Base-by-base conservation (phyloP, 2,888 invertebrate species). In the Protodeltote pygarga region DNA sequence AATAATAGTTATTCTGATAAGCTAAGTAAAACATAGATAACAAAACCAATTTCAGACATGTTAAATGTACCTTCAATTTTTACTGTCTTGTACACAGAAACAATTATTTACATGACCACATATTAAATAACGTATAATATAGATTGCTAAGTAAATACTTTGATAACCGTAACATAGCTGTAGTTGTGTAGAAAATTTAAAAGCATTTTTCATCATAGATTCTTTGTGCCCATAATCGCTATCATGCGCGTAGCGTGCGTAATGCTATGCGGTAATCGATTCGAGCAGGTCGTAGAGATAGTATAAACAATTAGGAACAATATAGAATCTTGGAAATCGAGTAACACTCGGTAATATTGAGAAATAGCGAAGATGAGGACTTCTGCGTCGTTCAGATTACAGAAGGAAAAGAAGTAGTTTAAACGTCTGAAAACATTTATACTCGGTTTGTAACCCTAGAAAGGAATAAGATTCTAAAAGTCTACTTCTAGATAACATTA, bases 201-300 rank as follows among this genome's bases (percentile, higher is more conserved):
- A 5, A 16, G n/a, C 15, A 21, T 5, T 8, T 3, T n/a, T 8
- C 1, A 11, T 15, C 6, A 27, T 1, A 1, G 4, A 14, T 3
- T 23, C 37, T 17, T 10, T 27, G 31, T 52, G 39, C 20, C 44
- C 45, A 40, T 48, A 35, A 19, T 19, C 6, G 6, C 32, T 19
- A 47, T 17, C 17, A 29, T 37, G 42, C 63, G 58, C 63, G 25
- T 44, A 25, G 42, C 48, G 46, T 40, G 35, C 4, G 16, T 40
- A 32, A 38, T 27, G 35, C 20, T 47, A 24, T 54, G 57, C 62
- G 40, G 29, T 13, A 34, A 58, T 54, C 55, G 62, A 58, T 58
- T 62, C 35, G 27, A 3, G 19, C n/a, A 9, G 33, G 5, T 17
- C 9, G 3, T 24, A 2, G 21, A 15, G 5, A 21, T 4, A 21